Evolutionary conservation across 1,140 invertebrate genomes (phyloP).

Genomic region (Formica exsecta): DNA sequence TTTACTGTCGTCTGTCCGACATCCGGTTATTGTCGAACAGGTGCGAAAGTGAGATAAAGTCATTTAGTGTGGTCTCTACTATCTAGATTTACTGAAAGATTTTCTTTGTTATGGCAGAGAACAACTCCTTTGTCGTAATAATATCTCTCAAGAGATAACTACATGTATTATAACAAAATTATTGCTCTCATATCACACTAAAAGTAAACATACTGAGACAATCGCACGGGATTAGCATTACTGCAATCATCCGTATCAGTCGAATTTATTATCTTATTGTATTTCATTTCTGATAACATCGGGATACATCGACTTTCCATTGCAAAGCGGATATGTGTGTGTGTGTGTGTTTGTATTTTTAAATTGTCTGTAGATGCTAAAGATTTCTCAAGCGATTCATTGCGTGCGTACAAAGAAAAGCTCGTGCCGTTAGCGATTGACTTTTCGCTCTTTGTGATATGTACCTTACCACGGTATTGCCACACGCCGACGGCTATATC

Average conservation of each 20-base stretch:
- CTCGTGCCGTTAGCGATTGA: conserved; percentile 37
- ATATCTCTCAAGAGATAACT: conserved; percentile 19
- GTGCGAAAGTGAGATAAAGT: conserved; percentile 64
- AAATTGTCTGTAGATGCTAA: conserved; percentile 4
- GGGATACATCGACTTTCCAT: conserved; percentile 16
- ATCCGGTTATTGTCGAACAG: conserved; percentile 72
- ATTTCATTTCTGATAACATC: conserved; percentile 48
- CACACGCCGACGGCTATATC: conserved; percentile 66
- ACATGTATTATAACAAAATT: conserved; percentile 18
- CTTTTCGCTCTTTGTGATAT: conserved; percentile 52
- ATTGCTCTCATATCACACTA: conserved; percentile 23
- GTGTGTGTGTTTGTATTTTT: background rate
- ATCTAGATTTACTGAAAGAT: conserved; percentile 31
- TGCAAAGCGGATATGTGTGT: background rate
- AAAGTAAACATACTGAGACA: conserved; percentile 35
- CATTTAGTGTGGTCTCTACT: background rate
- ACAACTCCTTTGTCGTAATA: conserved; percentile 45
- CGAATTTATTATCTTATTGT: conserved; percentile 54
- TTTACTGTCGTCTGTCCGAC: conserved; percentile 72
- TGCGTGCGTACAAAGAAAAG: conserved; percentile 27
- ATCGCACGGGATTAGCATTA: conserved; percentile 40
- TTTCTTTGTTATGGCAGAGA: conserved; percentile 43
- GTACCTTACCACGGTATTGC: conserved; percentile 47
- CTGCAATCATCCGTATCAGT: conserved; percentile 27
- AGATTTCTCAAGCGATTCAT: conserved; percentile 24